Base-by-base conservation (phyloP, 37 sponge, comb jelly and placozoan genomes). In the Theonella swinhoei region DNA sequence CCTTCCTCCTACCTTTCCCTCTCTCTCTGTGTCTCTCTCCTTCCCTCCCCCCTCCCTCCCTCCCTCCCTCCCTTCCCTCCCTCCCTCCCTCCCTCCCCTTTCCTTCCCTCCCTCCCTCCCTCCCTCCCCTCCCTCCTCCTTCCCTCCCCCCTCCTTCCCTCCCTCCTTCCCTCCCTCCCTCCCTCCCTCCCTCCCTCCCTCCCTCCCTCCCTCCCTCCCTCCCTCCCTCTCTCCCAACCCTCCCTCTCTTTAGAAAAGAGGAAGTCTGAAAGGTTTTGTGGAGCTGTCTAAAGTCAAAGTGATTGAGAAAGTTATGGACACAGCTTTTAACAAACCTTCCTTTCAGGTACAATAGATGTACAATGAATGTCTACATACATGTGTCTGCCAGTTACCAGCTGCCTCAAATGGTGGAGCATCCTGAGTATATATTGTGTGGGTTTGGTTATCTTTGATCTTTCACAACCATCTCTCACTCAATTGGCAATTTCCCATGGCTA, bases 321-420 rank as follows among this genome's bases (percentile, higher is more conserved):
- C 72, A 17, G 87, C 90, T 3, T 93, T 93, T 83, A 87, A 89
- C 70, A 93, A 89, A 67, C 94, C 94, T 47, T 82, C 94, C 17
- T 87, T 93, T 69, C 94, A 93, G 81, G 92, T 92, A 33, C 25
- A 65, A 65, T 5, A 26, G 66, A 26, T 8, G 25, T 65, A 7
- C 66, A 11, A 39, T 73, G 90, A 11, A 39, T 89, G 75, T 72
- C 68, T 74, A 43, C 59, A 63, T 71, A 74, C 38, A 76, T 76
- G 67, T 78, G 30, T 17, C 38, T 77, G 63, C 66, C n/a, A n/a
- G n/a, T n/a, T n/a, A n/a, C n/a, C n/a, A 22, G 36, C 34, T 29
- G 8, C 20, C 28, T 26, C n/a, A 7, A 25, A 25, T 14, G 68
- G 17, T 25, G 25, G 11, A 20, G 4, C 14, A 8, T 8, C 34